These are phyloP conservation scores for Daubentonia madagascariensis DNA, from an alignment of 2,113 vertebrate species.

Conservation along the genomic window DNA sequence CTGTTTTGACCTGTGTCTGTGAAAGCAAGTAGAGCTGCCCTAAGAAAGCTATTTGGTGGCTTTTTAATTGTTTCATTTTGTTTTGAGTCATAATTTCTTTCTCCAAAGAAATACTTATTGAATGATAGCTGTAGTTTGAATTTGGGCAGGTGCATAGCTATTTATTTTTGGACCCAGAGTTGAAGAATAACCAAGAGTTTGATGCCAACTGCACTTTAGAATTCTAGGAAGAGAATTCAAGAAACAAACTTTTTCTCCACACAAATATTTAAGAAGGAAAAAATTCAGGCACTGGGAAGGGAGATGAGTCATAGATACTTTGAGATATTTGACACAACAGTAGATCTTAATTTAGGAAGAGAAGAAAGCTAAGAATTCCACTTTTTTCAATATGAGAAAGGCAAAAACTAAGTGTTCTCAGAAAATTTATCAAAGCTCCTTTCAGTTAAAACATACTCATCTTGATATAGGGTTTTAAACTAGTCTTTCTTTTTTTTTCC, in stretches of 20 bases:
- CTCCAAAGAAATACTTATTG: neutral
- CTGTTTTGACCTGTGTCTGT: neutral
- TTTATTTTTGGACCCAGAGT: neutral
- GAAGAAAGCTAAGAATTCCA: neutral
- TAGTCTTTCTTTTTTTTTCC: no score
- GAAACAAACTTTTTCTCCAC: neutral
- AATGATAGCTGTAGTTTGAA: neutral
- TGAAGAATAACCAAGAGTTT: conserved; percentile 13
- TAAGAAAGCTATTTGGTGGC: neutral
- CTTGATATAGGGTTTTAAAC: neutral
- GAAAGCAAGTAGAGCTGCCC: neutral
- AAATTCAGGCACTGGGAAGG: neutral
- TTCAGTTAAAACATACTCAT: neutral
- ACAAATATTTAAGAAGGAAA: neutral
- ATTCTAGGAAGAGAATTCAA: neutral
- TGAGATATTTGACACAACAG: neutral
- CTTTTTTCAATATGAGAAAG: neutral
- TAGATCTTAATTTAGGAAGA: neutral
- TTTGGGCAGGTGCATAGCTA: neutral
- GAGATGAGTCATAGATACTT: neutral
- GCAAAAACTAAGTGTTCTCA: neutral
- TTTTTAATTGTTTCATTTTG: neutral
- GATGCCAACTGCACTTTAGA: neutral
- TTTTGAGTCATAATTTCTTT: neutral
- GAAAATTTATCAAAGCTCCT: neutral